A percentile compares a stretch with the other conserved stretches of the same genome.
Evolutionary conservation across 2,113 vertebrate species (phyloP).

Genomic region (Muscicapa adusta): DNA sequence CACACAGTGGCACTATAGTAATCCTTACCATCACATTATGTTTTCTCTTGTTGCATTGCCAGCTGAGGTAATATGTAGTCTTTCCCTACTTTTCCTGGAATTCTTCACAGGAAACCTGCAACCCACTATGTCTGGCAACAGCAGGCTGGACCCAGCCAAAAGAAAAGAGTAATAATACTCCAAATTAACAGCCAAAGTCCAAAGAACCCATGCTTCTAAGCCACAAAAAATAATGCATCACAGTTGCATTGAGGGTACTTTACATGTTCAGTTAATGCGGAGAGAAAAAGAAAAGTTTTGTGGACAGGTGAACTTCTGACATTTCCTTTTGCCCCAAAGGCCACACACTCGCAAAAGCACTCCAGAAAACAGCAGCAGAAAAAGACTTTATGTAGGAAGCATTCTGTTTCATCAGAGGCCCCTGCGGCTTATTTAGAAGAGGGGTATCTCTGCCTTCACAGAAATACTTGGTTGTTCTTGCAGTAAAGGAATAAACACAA

Average conservation of each 20-base stretch:
- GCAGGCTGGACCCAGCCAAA: background rate
- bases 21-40: background rate
- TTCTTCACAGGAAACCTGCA: background rate
- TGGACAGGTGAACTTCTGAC: background rate
- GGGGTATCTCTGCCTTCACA: accelerated
- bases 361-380: background rate
- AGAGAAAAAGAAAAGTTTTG: background rate
- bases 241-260: accelerated
- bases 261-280: accelerated
- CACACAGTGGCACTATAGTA: background rate
- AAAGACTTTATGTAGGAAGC: background rate
- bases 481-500: background rate
- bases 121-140: background rate
- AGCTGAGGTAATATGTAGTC: background rate
- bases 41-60: background rate
- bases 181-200: background rate
- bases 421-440: background rate
- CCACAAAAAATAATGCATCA: background rate
- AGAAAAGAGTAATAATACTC: background rate
- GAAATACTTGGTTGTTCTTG: background rate
- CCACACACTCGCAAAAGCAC: background rate
- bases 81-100: background rate
- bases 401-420: background rate
- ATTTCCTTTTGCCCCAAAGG: background rate
- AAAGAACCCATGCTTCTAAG: background rate